These are phyloP conservation scores for Hypomecis punctinalis DNA, from an alignment of 2,888 invertebrate genomes.

Conservation along the genomic window DNA sequence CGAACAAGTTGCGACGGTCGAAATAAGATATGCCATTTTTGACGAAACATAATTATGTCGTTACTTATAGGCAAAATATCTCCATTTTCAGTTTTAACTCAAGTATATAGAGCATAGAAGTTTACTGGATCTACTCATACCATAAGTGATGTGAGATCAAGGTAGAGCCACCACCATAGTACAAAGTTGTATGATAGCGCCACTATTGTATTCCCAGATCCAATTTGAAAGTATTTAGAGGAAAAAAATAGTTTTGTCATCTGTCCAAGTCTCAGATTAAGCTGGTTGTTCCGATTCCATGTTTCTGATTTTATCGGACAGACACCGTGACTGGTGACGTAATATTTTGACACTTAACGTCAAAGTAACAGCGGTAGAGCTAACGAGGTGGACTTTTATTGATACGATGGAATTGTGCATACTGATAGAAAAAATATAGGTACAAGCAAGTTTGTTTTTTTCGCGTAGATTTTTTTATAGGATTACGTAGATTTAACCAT, in stretches of 20 bases:
- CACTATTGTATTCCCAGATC: background rate
- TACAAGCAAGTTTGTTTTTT: too few species aligned
- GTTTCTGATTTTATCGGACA: constrained; percentile 25
- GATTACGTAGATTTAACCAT: too few species aligned
- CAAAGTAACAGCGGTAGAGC: constrained; percentile 32
- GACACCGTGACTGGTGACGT: constrained; percentile 30
- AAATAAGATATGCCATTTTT: too few species aligned
- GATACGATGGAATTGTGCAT: constrained; percentile 12
- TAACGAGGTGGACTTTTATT: constrained; percentile 17
- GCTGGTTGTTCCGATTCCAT: background rate
- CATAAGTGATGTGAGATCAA: background rate
- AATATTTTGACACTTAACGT: constrained; percentile 35
- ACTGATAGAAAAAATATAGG: constrained; percentile 17
- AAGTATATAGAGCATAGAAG: too few species aligned
- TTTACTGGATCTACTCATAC: background rate
- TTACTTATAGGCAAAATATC: too few species aligned
- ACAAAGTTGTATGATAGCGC: background rate
- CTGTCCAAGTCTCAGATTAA: too few species aligned
- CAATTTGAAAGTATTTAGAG: background rate
- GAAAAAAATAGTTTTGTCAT: background rate
- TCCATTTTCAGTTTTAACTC: constrained; percentile 1
- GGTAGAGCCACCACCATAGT: background rate
- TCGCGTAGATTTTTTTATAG: too few species aligned
- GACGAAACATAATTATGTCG: too few species aligned
- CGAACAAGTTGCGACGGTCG: too few species aligned